phyloP scores from a whole-genome alignment of 2,797 vertebrate species.

The Eleutherodactylus coqui region DNA sequence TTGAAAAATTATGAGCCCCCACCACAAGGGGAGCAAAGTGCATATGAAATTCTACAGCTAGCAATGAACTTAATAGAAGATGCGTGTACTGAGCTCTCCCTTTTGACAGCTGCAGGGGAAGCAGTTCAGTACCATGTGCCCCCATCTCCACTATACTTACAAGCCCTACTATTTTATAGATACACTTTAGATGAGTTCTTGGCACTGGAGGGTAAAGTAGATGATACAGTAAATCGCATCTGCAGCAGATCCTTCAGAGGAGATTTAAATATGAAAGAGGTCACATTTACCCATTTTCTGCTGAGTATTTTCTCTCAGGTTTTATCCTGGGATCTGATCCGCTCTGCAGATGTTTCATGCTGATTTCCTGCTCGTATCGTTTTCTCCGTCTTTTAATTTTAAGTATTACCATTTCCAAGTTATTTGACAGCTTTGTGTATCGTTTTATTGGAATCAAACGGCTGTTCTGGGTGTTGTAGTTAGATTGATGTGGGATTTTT shows the following conservation, averaged over 20 bases:
- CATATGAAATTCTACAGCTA: too few relatives aligned
- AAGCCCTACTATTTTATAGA: background rate
- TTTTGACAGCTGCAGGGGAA: too few relatives aligned
- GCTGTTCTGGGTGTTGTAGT: background rate
- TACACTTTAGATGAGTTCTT: background rate
- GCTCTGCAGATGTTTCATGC: constrained; percentile 35
- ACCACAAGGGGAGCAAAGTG: too few relatives aligned
- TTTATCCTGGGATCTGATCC: constrained; percentile 35
- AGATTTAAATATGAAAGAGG: constrained; percentile 41
- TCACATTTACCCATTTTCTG: constrained; percentile 45
- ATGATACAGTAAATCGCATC: background rate
- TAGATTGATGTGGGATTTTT: background rate
- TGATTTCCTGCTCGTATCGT: constrained; percentile 23
- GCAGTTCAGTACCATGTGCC: too few relatives aligned
- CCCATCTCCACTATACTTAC: too few relatives aligned
- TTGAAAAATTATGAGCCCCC: too few relatives aligned
- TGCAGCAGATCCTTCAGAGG: background rate
- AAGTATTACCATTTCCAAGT: constrained; percentile 22
- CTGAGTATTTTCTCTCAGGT: constrained; percentile 22
- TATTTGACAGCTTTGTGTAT: constrained; percentile 8
- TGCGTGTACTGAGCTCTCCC: too few relatives aligned
- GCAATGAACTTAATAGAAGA: too few relatives aligned
- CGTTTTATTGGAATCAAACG: background rate
- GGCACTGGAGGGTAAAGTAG: background rate
- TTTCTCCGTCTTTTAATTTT: constrained; percentile 51